phyloP scores from a whole-genome alignment of 2,113 vertebrate species.

The Gymnarchus niloticus region DNA sequence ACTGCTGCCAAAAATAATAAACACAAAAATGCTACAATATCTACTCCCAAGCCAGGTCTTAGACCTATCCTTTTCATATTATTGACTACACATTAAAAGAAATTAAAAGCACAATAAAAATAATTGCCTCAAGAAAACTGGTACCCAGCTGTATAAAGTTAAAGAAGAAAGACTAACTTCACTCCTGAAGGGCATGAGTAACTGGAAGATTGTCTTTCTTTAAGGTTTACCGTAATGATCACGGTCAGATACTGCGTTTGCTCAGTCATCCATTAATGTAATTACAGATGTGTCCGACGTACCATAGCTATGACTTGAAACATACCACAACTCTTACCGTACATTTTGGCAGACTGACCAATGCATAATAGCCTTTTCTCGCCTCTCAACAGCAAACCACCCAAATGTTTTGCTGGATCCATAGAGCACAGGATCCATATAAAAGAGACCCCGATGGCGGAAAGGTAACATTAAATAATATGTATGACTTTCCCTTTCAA shows the following conservation, averaged over 20 bases:
- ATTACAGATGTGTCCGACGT: background rate
- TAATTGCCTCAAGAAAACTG: background rate
- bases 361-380: background rate
- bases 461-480: background rate
- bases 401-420: background rate
- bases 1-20: conserved; percentile 41
- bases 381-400: background rate
- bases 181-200: background rate
- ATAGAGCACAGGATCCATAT: background rate
- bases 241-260: background rate
- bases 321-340: background rate
- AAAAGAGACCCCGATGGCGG: background rate
- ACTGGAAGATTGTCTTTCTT: background rate
- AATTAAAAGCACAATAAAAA: conserved; percentile 15
- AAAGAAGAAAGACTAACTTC: background rate
- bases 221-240: background rate
- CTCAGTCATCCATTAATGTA: background rate
- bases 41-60: conserved; percentile 13
- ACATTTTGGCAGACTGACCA: background rate
- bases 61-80: background rate
- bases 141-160: background rate
- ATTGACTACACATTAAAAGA: background rate
- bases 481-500: background rate
- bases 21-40: conserved; percentile 25
- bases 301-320: background rate